Conservation (phyloP, 2,113 vertebrate genomes). For the Tragelaphus scriptus region DNA sequence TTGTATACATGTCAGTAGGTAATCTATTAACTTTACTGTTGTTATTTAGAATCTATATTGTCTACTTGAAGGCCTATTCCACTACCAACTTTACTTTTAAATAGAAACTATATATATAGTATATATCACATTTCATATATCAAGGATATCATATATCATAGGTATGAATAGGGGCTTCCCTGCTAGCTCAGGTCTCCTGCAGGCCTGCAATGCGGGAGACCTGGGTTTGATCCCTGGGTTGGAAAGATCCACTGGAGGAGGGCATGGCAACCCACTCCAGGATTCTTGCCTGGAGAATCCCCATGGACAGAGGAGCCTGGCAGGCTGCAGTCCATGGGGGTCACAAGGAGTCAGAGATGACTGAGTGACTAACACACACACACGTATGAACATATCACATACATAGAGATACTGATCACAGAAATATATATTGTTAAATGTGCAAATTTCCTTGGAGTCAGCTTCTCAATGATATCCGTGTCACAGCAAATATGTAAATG, state of each 20-base stretch:
- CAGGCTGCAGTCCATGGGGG: neutral
- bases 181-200: neutral
- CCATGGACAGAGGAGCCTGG: neutral
- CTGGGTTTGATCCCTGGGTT: neutral
- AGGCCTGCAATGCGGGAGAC: neutral
- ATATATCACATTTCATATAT: neutral
- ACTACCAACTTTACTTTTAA: neutral
- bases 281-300: neutral
- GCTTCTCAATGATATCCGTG: neutral
- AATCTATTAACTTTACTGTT: neutral
- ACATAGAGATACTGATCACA: neutral
- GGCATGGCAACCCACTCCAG: neutral
- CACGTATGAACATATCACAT: neutral
- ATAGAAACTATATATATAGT: neutral
- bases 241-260: neutral
- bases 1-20: neutral
- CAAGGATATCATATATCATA: neutral
- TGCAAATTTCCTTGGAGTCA: neutral
- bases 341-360: accelerated
- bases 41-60: neutral
- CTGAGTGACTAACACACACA: neutral
- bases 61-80: neutral
- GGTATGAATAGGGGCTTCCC: neutral
- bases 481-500: neutral
- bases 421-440: neutral